Conservation (phyloP, 2,888 invertebrate species). For the Ennomos fuscantarius region DNA sequence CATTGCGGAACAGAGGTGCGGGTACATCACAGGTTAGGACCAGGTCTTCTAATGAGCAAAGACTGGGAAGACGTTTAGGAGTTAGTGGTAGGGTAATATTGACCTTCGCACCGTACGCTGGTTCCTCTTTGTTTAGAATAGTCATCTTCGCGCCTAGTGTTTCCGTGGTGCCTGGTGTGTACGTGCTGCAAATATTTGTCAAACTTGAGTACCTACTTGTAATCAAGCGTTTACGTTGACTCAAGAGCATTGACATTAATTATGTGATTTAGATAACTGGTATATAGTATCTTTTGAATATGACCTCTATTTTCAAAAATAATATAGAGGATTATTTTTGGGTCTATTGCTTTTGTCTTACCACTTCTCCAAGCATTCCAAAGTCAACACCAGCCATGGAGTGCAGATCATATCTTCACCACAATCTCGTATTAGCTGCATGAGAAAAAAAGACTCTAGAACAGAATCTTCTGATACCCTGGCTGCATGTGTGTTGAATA, state of each 20-base stretch:
- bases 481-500: constrained; percentile 52
- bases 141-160: constrained; percentile 63
- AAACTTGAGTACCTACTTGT: no score
- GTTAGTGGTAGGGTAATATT: constrained; percentile 59
- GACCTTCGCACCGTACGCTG: constrained; percentile 71
- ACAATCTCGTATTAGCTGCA: constrained; percentile 79
- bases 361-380: constrained; percentile 60
- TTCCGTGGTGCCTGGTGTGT: constrained; percentile 64
- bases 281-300: no score
- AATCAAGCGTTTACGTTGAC: no score
- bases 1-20: constrained; percentile 60
- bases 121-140: constrained; percentile 67
- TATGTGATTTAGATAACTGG: no score
- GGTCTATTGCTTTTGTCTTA: constrained; percentile 39
- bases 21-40: constrained; percentile 66
- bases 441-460: constrained; percentile 59
- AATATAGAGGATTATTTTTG: no score
- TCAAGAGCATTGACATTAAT: no score
- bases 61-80: constrained; percentile 65
- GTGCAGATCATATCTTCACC: constrained; percentile 81
- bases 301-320: no score
- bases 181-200: constrained; percentile 52
- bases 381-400: constrained; percentile 72
- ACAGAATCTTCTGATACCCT: constrained; percentile 64
- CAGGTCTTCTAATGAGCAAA: constrained; percentile 59